Conservation (phyloP, 2,797 vertebrate species). For the Sciurus carolinensis region DNA sequence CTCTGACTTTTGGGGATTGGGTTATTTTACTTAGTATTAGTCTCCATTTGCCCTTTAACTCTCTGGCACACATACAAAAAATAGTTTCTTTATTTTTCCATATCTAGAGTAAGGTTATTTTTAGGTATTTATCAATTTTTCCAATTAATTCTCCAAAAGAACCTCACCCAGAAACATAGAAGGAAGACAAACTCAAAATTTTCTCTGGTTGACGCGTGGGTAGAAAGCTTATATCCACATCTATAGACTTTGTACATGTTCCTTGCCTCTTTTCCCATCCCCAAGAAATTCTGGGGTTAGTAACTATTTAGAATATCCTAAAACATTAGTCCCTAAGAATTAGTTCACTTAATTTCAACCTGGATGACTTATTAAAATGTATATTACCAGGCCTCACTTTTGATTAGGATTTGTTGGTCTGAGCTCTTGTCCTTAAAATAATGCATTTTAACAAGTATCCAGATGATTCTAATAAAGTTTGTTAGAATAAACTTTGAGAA, state of each 20-base stretch:
- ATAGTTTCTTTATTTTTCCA: background rate
- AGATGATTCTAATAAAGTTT: background rate
- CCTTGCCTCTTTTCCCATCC: background rate
- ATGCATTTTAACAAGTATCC: background rate
- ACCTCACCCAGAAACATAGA: background rate
- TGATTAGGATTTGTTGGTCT: background rate
- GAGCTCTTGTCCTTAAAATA: background rate
- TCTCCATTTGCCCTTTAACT: background rate
- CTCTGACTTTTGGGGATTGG: no score
- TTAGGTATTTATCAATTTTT: background rate
- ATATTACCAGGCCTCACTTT: background rate
- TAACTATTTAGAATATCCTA: background rate
- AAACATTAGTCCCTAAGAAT: background rate
- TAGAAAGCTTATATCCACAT: background rate
- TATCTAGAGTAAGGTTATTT: background rate
- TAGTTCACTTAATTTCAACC: background rate
- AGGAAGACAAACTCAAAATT: background rate
- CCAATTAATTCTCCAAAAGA: background rate
- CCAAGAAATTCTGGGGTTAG: background rate
- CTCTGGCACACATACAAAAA: background rate
- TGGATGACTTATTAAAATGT: background rate
- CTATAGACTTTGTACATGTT: accelerated
- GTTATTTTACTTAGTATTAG: no score
- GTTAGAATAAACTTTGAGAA: conserved; percentile 19
- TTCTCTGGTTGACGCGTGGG: background rate